These are phyloP conservation scores for Propithecus perrieri DNA, from an alignment of 2,797 vertebrate species.

Conservation along the genomic window DNA sequence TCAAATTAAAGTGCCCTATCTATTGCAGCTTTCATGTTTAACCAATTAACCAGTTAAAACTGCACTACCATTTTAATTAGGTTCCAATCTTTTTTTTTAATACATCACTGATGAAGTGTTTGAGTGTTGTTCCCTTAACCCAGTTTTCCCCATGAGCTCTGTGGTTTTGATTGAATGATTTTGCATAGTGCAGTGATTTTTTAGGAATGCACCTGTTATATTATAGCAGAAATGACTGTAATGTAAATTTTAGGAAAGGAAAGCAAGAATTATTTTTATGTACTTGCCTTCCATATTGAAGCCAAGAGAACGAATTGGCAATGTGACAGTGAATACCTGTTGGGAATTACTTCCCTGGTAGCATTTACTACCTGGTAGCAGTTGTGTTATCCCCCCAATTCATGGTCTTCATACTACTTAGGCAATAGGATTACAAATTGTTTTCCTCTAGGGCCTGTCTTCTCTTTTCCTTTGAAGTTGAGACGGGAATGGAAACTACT, in stretches of 20 bases:
- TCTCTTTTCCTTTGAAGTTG: not conserved
- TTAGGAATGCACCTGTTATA: not conserved
- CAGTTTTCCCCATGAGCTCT: not conserved
- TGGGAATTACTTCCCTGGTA: not conserved
- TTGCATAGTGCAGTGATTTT: not conserved
- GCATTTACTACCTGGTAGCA: not conserved
- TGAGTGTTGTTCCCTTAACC: not conserved
- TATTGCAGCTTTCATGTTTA: not conserved
- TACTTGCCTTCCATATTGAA: not conserved
- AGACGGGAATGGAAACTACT: not conserved
- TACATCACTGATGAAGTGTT: not conserved
- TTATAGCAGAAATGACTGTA: not conserved
- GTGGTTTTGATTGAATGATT: not conserved
- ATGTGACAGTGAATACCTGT: not conserved
- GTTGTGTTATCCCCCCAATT: not conserved
- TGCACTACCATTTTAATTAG: not conserved
- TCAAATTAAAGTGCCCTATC: not conserved
- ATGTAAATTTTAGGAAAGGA: not conserved
- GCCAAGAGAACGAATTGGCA: not conserved
- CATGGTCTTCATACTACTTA: not conserved
- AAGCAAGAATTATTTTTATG: not conserved
- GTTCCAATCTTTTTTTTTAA: not conserved
- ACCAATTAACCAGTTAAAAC: not conserved
- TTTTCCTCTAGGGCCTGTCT: not conserved
- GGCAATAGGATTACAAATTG: not conserved